Percentiles rank a stretch among this genome's conserved stretches.
Evolutionary conservation across 2,888 invertebrate species (phyloP).

Genomic region (Drosophila diplacantha): DNA sequence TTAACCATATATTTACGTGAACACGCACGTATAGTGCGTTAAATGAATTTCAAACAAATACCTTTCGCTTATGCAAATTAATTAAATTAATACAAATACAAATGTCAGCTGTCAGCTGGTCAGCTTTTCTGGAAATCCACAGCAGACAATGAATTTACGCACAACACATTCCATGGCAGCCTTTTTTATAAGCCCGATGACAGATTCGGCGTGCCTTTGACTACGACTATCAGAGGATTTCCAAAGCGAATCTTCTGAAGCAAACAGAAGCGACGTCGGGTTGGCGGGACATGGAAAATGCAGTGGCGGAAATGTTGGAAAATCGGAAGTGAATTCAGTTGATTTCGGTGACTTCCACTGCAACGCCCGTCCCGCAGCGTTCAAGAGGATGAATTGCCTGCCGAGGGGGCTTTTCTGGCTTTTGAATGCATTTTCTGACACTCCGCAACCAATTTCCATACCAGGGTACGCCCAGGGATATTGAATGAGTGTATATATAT

Average conservation of each 20-base stretch:
- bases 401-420: constrained; percentile 12
- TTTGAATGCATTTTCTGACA: constrained; percentile 21
- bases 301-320: constrained; percentile 41
- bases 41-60: constrained; percentile 20
- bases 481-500: neutral
- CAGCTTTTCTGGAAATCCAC: neutral
- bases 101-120: constrained; percentile 6
- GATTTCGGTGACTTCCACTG: constrained; percentile 8
- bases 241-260: constrained; percentile 9
- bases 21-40: neutral
- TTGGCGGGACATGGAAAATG: constrained; percentile 18
- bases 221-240: constrained; percentile 8
- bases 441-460: neutral
- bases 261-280: constrained; percentile 2
- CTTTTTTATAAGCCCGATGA: constrained; percentile 11
- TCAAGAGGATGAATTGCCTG: constrained; percentile 16
- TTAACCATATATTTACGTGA: neutral
- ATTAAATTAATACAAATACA: constrained; percentile 12
- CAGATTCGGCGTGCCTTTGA: constrained; percentile 8
- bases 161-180: constrained; percentile 1
- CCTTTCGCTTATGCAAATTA: constrained; percentile 22
- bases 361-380: constrained; percentile 1
- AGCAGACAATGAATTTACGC: constrained; percentile 6
- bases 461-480: neutral
- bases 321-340: constrained; percentile 46